These are phyloP conservation scores for Drosophila setifemur DNA, from an alignment of 1,140 invertebrate genomes.

Conservation along the genomic window DNA sequence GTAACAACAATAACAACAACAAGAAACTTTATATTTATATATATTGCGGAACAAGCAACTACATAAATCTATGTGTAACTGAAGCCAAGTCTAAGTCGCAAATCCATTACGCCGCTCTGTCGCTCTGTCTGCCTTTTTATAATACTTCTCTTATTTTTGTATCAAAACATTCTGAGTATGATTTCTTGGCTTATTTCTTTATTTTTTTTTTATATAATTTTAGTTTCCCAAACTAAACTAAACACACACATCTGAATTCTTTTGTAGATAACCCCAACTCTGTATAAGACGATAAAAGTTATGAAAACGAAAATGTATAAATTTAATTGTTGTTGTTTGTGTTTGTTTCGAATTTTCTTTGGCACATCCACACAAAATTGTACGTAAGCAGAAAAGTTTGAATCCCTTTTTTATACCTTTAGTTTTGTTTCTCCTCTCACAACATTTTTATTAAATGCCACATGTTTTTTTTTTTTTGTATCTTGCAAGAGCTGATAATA, in stretches of 20 bases:
- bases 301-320: neutral
- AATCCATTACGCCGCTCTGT: too few species aligned
- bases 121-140: too few species aligned
- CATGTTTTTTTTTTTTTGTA: slow-evolving; percentile 15
- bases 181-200: neutral
- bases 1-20: slow-evolving; percentile 28
- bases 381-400: slow-evolving; percentile 17
- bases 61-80: slow-evolving; percentile 34
- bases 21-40: slow-evolving; percentile 41
- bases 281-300: slow-evolving; percentile 11
- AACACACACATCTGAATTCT: slow-evolving; percentile 5
- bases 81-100: slow-evolving; percentile 33
- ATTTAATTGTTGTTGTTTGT: slow-evolving; percentile 19
- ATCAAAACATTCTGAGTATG: neutral
- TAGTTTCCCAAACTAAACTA: neutral
- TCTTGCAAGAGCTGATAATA: slow-evolving; percentile 38
- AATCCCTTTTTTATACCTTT: slow-evolving; percentile 8
- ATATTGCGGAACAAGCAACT: slow-evolving; percentile 2
- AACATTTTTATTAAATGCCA: neutral
- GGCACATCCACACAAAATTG: neutral
- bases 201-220: slow-evolving; percentile 1
- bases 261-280: slow-evolving; percentile 27
- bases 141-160: slow-evolving; percentile 12
- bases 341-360: slow-evolving; percentile 28
- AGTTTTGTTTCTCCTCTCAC: neutral